These are phyloP conservation scores for Brachionus asplanchnoidis DNA, from an alignment of 1,140 invertebrate genomes.

Conservation along the genomic window DNA sequence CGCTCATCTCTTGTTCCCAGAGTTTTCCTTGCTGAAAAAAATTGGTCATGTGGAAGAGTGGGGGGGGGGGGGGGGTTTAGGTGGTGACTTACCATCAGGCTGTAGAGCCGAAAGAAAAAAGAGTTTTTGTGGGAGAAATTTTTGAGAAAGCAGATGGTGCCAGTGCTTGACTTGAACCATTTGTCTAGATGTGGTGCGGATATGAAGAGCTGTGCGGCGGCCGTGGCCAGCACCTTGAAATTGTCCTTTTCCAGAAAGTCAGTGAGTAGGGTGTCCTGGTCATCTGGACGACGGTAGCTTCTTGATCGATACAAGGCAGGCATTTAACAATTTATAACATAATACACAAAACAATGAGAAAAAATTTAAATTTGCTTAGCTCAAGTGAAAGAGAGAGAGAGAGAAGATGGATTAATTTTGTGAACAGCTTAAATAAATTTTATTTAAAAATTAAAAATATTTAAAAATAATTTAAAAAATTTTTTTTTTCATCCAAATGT, in stretches of 20 bases:
- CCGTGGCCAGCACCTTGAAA: constrained; percentile 28
- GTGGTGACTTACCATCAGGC: background rate
- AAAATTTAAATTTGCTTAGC: constrained; percentile 13
- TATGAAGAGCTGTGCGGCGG: constrained; percentile 20
- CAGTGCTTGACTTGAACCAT: constrained; percentile 41
- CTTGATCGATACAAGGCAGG: constrained; percentile 30
- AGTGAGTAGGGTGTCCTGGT: background rate
- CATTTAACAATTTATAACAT: constrained; percentile 16
- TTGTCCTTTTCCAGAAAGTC: constrained; percentile 34
- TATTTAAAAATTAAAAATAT: background rate
- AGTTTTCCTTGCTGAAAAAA: constrained; percentile 35
- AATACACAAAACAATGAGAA: background rate
- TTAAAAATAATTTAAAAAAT: background rate
- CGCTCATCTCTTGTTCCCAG: constrained; percentile 35
- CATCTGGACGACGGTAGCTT: constrained; percentile 7
- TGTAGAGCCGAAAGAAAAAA: constrained; percentile 37
- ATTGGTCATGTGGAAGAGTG: background rate
- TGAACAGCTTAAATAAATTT: background rate
- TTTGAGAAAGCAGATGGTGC: constrained; percentile 33
- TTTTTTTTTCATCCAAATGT: background rate
- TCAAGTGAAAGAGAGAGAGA: background rate
- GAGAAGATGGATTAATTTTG: background rate
- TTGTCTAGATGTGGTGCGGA: constrained; percentile 26
- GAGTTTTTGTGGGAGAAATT: background rate
- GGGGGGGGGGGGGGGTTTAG: no score